Base-by-base conservation (phyloP, 2,888 invertebrate genomes). In the Amblyjoppa proteus region DNA sequence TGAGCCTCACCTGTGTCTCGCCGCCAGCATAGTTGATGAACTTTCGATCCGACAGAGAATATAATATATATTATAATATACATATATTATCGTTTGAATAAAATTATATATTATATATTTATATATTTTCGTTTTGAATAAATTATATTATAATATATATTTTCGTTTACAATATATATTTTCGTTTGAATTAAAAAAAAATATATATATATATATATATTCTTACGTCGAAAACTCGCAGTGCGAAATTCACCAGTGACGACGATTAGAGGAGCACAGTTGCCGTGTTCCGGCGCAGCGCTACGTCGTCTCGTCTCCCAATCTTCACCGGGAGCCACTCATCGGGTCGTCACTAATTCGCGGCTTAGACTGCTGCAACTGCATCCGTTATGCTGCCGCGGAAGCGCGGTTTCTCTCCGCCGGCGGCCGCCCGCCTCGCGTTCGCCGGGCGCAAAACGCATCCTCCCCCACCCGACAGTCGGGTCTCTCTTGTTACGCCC, bases 351-450 rank as follows among this genome's bases (percentile, higher is more conserved):
- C n/a, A 6, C 49, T 16, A 31, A 66, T 75, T 74, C 81, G 66
- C 81, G 74, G 64, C 41, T 66, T 34, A 6, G 66, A 73, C n/a
- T 28, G 81, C 31, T 66, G 73, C 73, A 56, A 80, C 80, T 51
- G 58, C 58, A 58, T 25, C 58, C 58, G 58, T 25, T 11, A 28
- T 7, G 25, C 28, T 58, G 2, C 20, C 58, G 68, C 66, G 53
- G n/a, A 61, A 64, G 64, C 51, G 58, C 31, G 25, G 70, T 61
- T 61, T 58, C 49, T 58, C 68, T 61, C 13, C 61, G 16, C 79
- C 49, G 38, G 38, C 77, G 56, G 16, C 66, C 56, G 31, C 68
- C 75, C 38, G 13, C 41, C 28, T 66, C 78, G 64, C 70, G 77
- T 82, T 71, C 77, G 45, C 51, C 64, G 64, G 28, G 34, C 58